Base-by-base conservation (phyloP, 2,797 vertebrate genomes). In the Coilia nasus region DNA sequence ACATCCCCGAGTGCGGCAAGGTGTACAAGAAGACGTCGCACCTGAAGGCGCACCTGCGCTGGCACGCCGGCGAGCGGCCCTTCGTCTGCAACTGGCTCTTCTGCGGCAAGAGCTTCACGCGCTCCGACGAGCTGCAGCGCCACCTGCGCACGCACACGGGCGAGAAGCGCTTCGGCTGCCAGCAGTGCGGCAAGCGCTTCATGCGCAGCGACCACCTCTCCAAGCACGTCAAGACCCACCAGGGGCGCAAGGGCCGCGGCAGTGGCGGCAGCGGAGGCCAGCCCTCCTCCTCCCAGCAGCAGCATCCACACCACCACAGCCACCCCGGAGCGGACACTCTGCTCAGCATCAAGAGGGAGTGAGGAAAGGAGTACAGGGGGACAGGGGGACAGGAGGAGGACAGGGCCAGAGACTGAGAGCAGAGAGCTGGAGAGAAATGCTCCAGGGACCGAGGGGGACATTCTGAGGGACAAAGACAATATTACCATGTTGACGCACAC, bases 131-230 rank as follows among this genome's bases (percentile, higher is more conserved):
- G 94, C 94, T 97, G 19, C 97, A 97, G 92, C 91, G 97, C 83
- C 96, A 97, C 89, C 95, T 97, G 44, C 95, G 97, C 88, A 97
- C 97, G 0, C 97, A 97, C 94, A 97, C 97, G 0, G 97, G 97
- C 0, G 97, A 97, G 92, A 97, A 97, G 89, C 96, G 97, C 46
- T 97, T 97, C 11, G 95, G 96, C n/a, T 97, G 97, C 92, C 95
- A 96, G 90, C 94, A 97, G 91, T 97, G 96, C 17, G 96, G 95
- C 82, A 97, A 97, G 93, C 93, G 96, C 89, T 97, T 97, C 92
- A 97, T 97, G 97, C 94, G 96, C 88, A 97, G 97, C 5, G 96
- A 97, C 89, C 96, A 97, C 90, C 96, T 97, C 86, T 96, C 97
- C 89, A 97, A 97, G 87, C 97, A 97, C 0, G 94, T 96, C 81